Evolutionary conservation across 2,113 vertebrate species (phyloP).

Genomic region (Gobio gobio): DNA sequence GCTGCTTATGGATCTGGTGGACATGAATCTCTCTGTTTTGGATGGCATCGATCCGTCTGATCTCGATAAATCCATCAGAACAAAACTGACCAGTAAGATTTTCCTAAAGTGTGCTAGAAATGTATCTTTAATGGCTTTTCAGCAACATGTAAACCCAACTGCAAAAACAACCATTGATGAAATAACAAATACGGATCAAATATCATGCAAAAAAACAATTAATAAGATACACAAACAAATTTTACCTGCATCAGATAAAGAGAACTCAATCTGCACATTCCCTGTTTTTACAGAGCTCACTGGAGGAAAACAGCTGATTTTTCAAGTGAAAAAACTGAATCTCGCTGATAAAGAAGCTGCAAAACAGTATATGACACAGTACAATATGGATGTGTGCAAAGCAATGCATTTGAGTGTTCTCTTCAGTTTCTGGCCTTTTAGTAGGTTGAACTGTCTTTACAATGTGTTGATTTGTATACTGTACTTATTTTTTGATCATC

Average conservation of each 20-base stretch:
- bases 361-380: background rate
- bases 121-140: no score
- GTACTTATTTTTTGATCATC: background rate
- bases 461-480: background rate
- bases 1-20: background rate
- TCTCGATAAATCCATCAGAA: background rate
- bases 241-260: no score
- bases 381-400: background rate
- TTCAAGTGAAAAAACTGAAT: rapidly evolving
- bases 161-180: no score
- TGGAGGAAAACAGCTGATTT: background rate
- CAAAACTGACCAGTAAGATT: background rate
- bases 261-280: background rate
- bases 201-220: background rate
- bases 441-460: background rate
- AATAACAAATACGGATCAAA: background rate
- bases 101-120: background rate
- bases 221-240: background rate
- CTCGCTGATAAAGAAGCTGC: background rate
- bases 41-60: background rate
- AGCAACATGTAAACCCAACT: no score
- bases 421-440: rapidly evolving
- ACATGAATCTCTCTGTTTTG: background rate
- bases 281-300: background rate
- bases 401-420: background rate